phyloP scores from a whole-genome alignment of 1,140 invertebrate species.

The Diabrotica virgifera region DNA sequence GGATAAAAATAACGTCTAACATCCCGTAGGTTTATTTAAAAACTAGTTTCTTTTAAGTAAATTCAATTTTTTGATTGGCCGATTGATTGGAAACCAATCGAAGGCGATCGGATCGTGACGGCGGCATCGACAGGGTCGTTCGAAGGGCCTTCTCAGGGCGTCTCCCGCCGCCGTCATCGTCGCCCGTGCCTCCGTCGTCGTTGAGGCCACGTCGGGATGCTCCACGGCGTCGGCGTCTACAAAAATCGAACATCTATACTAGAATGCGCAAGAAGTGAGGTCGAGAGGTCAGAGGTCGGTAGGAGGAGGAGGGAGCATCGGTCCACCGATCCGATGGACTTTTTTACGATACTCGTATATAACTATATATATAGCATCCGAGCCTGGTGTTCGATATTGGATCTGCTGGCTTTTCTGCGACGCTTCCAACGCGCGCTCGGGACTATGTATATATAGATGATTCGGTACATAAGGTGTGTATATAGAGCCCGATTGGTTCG shows the following conservation, averaged over 20 bases:
- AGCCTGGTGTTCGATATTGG: conserved; percentile 30
- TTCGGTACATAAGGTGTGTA: conserved; percentile 14
- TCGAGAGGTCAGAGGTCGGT: conserved; percentile 35
- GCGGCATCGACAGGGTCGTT: conserved; percentile 14
- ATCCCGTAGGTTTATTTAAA: no score
- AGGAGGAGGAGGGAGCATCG: conserved; percentile 8
- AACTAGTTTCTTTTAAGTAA: no score
- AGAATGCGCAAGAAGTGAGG: conserved; percentile 41
- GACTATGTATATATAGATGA: conserved; percentile 11
- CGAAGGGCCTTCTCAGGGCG: conserved; percentile 30
- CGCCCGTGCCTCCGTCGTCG: neutral
- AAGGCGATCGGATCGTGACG: conserved; percentile 1
- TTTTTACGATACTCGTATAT: conserved; percentile 37
- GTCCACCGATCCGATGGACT: conserved; percentile 32
- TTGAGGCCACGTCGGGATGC: conserved; percentile 19
- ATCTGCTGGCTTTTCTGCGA: conserved; percentile 20
- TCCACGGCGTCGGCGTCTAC: conserved; percentile 38
- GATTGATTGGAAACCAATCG: neutral
- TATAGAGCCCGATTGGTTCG: conserved; percentile 21
- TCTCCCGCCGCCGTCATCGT: conserved; percentile 30
- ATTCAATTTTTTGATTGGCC: no score
- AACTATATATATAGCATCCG: conserved; percentile 13
- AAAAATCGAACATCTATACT: conserved; percentile 44
- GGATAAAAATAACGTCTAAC: no score
- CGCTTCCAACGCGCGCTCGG: conserved; percentile 15